Percentiles rank a stretch among this genome's conserved stretches.
Conservation (phyloP, 1,140 invertebrate genomes). For the Conopomorpha cramerella region DNA sequence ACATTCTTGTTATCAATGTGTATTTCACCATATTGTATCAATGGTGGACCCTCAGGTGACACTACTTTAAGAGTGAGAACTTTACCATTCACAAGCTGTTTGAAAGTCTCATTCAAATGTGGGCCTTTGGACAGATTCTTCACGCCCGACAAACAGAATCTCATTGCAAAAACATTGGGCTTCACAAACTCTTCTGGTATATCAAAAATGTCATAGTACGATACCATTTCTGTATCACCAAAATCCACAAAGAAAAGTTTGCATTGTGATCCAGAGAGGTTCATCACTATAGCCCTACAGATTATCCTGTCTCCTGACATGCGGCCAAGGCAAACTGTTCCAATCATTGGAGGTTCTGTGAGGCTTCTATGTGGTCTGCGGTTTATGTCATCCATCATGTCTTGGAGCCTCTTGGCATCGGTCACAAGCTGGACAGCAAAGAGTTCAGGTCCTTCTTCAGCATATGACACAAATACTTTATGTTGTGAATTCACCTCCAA, state of each 20-base stretch:
- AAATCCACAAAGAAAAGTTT: conserved; percentile 80
- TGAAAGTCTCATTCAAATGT: conserved; percentile 72
- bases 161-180: conserved; percentile 72
- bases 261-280: conserved; percentile 62
- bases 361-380: conserved; percentile 62
- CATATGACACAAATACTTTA: conserved; percentile 71
- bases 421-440: conserved; percentile 73
- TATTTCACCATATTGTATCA: conserved; percentile 74
- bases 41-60: conserved; percentile 66
- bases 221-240: conserved; percentile 72
- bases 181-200: conserved; percentile 71
- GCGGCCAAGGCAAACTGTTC: conserved; percentile 72
- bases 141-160: conserved; percentile 71
- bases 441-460: conserved; percentile 74
- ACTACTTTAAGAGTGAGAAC: conserved; percentile 67
- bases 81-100: conserved; percentile 65
- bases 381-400: conserved; percentile 72
- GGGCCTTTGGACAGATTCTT: conserved; percentile 67
- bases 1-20: conserved; percentile 62
- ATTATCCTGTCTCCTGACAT: conserved; percentile 67
- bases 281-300: conserved; percentile 74
- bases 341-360: conserved; percentile 66
- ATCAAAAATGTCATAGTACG: conserved; percentile 70
- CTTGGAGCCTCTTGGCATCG: conserved; percentile 60
- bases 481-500: conserved; percentile 65